Evolutionary conservation across 2,113 vertebrate species (phyloP).

Genomic region (Xerus inauris): DNA sequence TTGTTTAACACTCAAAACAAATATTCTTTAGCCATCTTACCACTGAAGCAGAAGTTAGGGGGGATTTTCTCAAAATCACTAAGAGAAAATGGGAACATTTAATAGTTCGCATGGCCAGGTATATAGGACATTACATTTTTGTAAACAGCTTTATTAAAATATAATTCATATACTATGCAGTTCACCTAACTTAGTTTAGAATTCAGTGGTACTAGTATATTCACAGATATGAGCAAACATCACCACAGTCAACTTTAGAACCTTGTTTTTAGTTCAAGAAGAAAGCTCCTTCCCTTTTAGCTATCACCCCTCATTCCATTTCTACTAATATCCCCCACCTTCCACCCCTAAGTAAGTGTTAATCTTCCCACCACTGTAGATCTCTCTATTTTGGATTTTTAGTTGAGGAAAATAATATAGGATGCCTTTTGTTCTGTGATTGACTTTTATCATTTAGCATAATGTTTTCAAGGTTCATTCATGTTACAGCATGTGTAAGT

Average conservation of each 20-base stretch:
- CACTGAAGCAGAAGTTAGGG: neutral
- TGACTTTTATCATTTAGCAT: too few species aligned
- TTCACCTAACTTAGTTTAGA: neutral
- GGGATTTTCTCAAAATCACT: neutral
- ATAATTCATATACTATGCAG: too few species aligned
- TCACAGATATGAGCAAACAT: neutral
- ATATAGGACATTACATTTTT: neutral
- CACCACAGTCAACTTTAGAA: neutral
- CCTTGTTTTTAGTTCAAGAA: neutral
- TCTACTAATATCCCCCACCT: neutral
- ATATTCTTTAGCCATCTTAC: neutral
- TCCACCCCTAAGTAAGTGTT: neutral
- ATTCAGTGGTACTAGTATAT: neutral
- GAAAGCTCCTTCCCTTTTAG: neutral
- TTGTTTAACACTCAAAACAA: neutral
- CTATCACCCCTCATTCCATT: neutral
- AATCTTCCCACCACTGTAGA: neutral
- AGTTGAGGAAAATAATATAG: neutral
- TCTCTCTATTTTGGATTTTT: neutral
- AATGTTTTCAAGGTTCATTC: too few species aligned
- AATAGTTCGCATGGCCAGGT: neutral
- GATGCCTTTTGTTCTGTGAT: too few species aligned
- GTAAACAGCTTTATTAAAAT: neutral
- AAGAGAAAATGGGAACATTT: neutral
- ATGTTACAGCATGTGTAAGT: neutral